Base-by-base conservation (phyloP, 2,888 invertebrate genomes). In the Agriotes lineatus region DNA sequence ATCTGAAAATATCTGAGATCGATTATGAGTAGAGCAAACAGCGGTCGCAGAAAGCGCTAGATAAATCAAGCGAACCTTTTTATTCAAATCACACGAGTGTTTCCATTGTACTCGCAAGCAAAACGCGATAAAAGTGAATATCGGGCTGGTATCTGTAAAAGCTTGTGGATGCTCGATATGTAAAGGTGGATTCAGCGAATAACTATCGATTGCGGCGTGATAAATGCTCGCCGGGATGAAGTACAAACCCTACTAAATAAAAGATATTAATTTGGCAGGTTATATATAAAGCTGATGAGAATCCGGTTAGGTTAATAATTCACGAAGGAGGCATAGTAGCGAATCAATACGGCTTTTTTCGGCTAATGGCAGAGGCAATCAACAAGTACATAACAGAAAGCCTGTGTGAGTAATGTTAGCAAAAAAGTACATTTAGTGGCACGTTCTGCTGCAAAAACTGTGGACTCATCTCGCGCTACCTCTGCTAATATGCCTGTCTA, bases 81-180 rank as follows among this genome's bases (percentile, higher is more conserved):
- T 79, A 79, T 80, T 80, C 78, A 79, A 78, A 78, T 78, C 78
- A 72, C 75, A 74, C 69, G 73, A 76, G 74, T 76, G 76, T 73
- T 78, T 76, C 74, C 75, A 78, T 79, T 78, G 77, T 79, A 75
- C 70, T 76, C 72, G 75, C 74, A 75, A 77, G 78, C 77, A 77
- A 78, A 77, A 76, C 74, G 73, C 73, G 77, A 77, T 76, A 67
- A 72, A 77, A 75, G 75, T 73, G 76, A 77, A 75, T 78, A 77
- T 76, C 77, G 75, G 65, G 68, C 70, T 68, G 65, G 77, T 76
- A 76, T 77, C 77, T 75, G 69, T 73, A 73, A 73, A 71, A 74
- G 74, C 69, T 60, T 73, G 73, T 74, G 76, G 74, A 76, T 74
- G 69, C 69, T 77, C 74, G 74, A 75, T 77, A 76, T 75, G 75